Evolutionary conservation across 2,888 invertebrate species (phyloP), one percentile per base, ranked within the genome.

Genomic region (Noctua janthina): DNA sequence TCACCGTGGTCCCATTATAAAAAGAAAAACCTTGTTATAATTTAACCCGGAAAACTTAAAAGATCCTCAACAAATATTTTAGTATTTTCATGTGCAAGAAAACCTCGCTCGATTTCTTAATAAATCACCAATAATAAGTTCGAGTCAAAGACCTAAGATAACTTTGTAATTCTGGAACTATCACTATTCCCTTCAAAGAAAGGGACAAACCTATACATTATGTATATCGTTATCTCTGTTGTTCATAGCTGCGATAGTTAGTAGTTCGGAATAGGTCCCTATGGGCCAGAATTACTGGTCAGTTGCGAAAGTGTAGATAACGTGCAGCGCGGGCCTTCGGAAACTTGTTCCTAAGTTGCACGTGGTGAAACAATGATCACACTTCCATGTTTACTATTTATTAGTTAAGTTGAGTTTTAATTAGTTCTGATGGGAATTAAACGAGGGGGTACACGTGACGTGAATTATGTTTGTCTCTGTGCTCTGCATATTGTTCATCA

Each of bases 321-420:
- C 62, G 84, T 78, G 87, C 77, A 62, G 66, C 70, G 66, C 67
- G 80, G 81, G 81, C 89, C 89, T 89, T 89, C 85, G 74, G 39
- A 84, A 84, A 89, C 89, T 82, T 78, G 88, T 88, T 89, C 79
- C 70, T 70, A 82, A 82, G 72, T 76, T 73, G 80, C 79, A 87
- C 69, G 70, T 79, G 85, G 79, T 69, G 79, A 78, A 77, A 82
- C 82, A 82, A 85, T 87, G 78, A 87, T 84, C 67, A 64, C 73
- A 78, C 66, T 79, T 73, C 66, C 15, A 86, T 73, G 75, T 85
- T 79, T 80, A 46, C 66, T 73, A 84, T 76, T 85, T 80, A 81
- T 80, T 76, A 82, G 46, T 64, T 64, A 64, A 76, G 64, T 77
- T n/a, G 15, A 20, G 68, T 83, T 76, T 76, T 69, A 69, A 76